These are phyloP conservation scores for Anser cygnoides DNA, from an alignment of 2,113 vertebrate species.

Conservation along the genomic window DNA sequence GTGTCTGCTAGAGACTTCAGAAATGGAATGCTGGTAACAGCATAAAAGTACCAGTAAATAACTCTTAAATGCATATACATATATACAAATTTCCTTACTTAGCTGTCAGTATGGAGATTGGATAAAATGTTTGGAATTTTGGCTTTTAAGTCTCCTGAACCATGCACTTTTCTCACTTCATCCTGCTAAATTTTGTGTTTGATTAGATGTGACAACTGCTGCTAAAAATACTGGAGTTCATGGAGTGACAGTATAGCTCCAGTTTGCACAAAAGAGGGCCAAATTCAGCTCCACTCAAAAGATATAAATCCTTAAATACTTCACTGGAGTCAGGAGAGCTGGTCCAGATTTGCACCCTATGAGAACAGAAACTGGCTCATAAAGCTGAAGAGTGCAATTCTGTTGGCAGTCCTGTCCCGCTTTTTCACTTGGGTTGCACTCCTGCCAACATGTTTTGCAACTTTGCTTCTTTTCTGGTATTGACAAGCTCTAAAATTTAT, in stretches of 20 bases:
- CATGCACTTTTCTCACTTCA: slow-evolving; percentile 60
- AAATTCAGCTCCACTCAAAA: slow-evolving; percentile 42
- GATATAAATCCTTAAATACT: slow-evolving; percentile 49
- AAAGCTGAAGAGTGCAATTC: background rate
- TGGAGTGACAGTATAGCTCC: slow-evolving; percentile 36
- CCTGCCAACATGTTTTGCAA: slow-evolving; percentile 17
- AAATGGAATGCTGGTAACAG: background rate
- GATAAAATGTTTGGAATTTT: slow-evolving; percentile 63
- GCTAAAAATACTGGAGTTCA: slow-evolving; percentile 60
- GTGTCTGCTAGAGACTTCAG: slow-evolving; percentile 6
- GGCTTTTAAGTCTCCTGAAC: slow-evolving; percentile 47
- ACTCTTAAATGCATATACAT: background rate
- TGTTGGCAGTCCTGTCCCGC: background rate
- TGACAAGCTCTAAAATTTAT: background rate
- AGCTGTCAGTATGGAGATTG: slow-evolving; percentile 6
- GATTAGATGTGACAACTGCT: slow-evolving; percentile 71
- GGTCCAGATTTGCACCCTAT: slow-evolving; percentile 27
- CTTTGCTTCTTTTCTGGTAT: background rate
- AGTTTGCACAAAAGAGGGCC: background rate
- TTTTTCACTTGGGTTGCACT: slow-evolving; percentile 10
- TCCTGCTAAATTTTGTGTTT: slow-evolving; percentile 52
- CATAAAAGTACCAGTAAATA: slow-evolving; percentile 23
- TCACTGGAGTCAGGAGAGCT: background rate
- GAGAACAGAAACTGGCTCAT: slow-evolving; percentile 45
- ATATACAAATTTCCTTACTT: slow-evolving; percentile 28